Evolutionary conservation across 1,140 invertebrate genomes (phyloP).

Genomic region (Drosophila tsacasi): DNA sequence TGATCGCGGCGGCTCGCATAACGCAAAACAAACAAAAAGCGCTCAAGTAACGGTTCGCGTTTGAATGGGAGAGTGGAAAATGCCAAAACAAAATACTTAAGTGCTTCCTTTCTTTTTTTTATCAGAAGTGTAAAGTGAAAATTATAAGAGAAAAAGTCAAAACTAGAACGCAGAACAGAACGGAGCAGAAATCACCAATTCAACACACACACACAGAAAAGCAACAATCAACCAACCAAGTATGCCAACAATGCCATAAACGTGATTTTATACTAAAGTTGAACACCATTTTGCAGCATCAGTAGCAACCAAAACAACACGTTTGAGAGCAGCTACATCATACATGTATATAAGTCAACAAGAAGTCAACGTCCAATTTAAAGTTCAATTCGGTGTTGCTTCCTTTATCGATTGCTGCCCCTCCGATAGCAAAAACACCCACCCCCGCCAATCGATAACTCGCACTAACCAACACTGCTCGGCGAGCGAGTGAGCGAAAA

Average conservation of each 20-base stretch:
- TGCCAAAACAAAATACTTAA: constrained; percentile 24
- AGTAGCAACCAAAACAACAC: constrained; percentile 24
- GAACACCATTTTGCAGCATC: constrained; percentile 65
- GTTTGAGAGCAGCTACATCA: constrained; percentile 2
- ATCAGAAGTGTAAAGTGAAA: constrained; percentile 55
- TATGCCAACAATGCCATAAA: constrained; percentile 49
- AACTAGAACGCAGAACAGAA: constrained; percentile 38
- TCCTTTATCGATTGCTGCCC: constrained; percentile 51
- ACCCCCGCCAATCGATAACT: constrained; percentile 37
- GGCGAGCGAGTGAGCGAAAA: constrained; percentile 38
- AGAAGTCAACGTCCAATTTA: constrained; percentile 40
- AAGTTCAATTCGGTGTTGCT: constrained; percentile 31
- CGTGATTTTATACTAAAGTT: constrained; percentile 56
- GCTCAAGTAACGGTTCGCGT: constrained; percentile 11
- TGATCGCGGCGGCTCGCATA: constrained; percentile 69
- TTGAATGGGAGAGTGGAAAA: constrained; percentile 43
- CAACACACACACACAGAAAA: constrained; percentile 31
- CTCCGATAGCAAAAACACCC: constrained; percentile 23
- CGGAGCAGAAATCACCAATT: constrained; percentile 43
- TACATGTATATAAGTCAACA: constrained; percentile 13
- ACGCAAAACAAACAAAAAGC: constrained; percentile 52
- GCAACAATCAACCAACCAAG: constrained; percentile 60
- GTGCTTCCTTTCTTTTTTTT: constrained; percentile 22
- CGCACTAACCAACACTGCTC: constrained; percentile 66
- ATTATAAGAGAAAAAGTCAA: constrained; percentile 41